These are phyloP conservation scores for Ceratosolen fusciceps DNA, from an alignment of 1,140 invertebrate genomes.

Conservation along the genomic window DNA sequence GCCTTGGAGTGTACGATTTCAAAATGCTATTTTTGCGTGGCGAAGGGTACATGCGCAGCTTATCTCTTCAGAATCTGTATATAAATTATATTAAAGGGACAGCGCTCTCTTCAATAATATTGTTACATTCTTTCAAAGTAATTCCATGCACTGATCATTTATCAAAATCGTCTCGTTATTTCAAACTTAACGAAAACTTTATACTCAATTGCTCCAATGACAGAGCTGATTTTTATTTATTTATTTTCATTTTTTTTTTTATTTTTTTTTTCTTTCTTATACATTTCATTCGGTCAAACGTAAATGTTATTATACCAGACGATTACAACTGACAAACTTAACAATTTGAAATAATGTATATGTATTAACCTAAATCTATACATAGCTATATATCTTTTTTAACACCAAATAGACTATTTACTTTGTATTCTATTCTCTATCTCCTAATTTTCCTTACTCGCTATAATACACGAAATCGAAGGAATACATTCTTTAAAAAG, in stretches of 20 bases:
- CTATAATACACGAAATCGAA: too few relatives aligned
- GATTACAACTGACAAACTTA: neutral
- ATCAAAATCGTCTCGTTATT: neutral
- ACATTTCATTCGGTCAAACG: too few relatives aligned
- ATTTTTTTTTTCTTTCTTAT: too few relatives aligned
- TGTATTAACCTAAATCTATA: neutral
- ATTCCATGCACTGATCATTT: neutral
- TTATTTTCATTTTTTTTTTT: too few relatives aligned
- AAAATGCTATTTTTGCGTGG: conserved; percentile 29
- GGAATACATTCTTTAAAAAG: too few relatives aligned
- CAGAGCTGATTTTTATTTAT: too few relatives aligned
- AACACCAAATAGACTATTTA: conserved; percentile 9
- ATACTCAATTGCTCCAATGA: too few relatives aligned
- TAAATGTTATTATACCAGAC: neutral
- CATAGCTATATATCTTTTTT: neutral
- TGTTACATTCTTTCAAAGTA: too few relatives aligned
- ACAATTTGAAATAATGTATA: neutral
- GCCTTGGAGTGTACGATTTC: conserved; percentile 25
- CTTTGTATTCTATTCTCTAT: neutral
- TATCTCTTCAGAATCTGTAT: neutral
- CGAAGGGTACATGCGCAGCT: neutral
- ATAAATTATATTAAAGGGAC: conserved; percentile 27
- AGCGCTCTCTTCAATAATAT: too few relatives aligned
- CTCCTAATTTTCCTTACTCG: neutral
- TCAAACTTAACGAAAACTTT: neutral